Conservation (phyloP, 1,140 invertebrate genomes). For the Cryptotermes secundus region DNA sequence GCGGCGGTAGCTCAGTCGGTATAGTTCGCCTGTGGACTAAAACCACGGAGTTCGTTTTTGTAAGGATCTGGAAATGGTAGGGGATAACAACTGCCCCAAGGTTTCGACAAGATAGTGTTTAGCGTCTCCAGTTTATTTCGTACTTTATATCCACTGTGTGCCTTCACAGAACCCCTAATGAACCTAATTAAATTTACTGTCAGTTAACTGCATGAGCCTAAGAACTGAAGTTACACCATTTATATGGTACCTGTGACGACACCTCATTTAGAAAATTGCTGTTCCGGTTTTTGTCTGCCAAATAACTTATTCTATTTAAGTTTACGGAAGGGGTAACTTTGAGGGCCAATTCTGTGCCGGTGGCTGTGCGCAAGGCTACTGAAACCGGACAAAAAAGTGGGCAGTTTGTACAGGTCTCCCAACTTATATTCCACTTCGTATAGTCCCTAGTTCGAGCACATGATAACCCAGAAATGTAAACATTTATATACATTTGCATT, state of each 20-base stretch:
- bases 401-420: background rate
- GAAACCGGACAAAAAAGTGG: background rate
- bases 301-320: background rate
- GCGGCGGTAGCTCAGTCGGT: too few species aligned
- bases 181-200: background rate
- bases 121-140: background rate
- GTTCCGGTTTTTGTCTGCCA: background rate
- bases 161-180: background rate
- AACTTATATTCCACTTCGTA: background rate
- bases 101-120: too few species aligned
- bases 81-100: too few species aligned
- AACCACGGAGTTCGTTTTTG: too few species aligned
- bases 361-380: background rate
- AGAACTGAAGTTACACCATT: background rate
- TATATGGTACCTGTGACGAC: background rate
- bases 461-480: too few species aligned
- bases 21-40: too few species aligned
- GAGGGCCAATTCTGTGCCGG: background rate
- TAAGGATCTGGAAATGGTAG: too few species aligned
- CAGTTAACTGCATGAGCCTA: background rate
- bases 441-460: background rate
- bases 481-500: too few species aligned
- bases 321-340: background rate
- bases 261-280: background rate
- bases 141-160: background rate